Percentiles rank a stretch among this genome's conserved stretches.
phyloP scores from a whole-genome alignment of 64 coral and sea anemone species.

The Catalaphyllia jardinei region DNA sequence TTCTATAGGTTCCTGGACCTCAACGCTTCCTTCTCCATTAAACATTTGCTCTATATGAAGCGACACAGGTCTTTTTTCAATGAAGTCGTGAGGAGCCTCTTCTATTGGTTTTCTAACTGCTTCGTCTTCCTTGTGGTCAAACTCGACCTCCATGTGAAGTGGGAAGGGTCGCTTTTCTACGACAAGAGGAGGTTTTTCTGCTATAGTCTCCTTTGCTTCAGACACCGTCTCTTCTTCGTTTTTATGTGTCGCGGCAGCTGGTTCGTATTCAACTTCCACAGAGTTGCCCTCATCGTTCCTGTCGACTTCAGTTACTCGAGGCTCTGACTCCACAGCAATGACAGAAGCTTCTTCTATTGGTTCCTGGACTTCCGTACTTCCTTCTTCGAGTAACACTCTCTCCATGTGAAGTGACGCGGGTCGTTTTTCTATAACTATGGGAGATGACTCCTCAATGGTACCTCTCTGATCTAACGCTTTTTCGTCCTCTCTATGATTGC shows the following conservation, averaged over 20 bases:
- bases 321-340: neutral
- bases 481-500: too few species aligned
- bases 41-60: neutral
- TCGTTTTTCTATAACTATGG: neutral
- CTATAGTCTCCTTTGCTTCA: neutral
- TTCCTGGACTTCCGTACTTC: neutral
- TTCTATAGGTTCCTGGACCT: neutral
- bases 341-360: neutral
- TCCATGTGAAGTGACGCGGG: neutral
- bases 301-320: neutral
- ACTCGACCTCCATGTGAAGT: neutral
- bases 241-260: neutral
- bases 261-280: neutral
- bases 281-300: neutral
- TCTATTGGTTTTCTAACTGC: neutral
- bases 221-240: neutral
- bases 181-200: neutral
- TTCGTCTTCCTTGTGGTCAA: neutral
- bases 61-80: neutral
- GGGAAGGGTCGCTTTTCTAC: neutral
- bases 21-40: neutral
- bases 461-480: neutral
- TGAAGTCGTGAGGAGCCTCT: neutral
- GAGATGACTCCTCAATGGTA: neutral
- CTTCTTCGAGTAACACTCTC: neutral